phyloP scores from a whole-genome alignment of 2,888 invertebrate genomes.

The Halictus quadricinctus region DNA sequence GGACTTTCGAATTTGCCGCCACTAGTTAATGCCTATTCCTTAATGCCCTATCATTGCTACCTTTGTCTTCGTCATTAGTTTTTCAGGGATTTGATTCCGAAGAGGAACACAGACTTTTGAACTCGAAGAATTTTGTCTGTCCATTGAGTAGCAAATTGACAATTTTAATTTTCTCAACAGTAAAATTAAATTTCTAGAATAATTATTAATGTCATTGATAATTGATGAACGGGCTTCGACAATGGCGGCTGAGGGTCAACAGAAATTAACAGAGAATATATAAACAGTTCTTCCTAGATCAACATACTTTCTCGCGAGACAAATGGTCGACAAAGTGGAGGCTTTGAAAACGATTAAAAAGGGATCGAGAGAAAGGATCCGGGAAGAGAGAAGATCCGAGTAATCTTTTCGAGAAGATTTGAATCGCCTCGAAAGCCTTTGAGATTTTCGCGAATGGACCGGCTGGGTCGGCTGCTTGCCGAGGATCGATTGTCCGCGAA shows the following conservation, averaged over 20 bases:
- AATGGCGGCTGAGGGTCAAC: no score
- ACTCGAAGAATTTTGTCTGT: no score
- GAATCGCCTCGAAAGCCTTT: neutral
- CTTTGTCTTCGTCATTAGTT: neutral
- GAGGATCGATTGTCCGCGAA: slow-evolving; percentile 12
- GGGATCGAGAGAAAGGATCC: neutral
- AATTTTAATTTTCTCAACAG: no score
- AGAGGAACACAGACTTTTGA: no score
- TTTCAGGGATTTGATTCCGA: neutral
- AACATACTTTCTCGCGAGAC: neutral
- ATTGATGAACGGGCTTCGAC: no score
- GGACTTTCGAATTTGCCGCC: neutral
- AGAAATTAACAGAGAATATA: neutral
- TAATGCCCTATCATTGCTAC: neutral
- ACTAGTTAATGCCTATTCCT: neutral
- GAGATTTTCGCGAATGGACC: slow-evolving; percentile 5
- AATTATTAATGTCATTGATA: no score
- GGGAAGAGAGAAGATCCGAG: neutral
- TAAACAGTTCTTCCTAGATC: neutral
- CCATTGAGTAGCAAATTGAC: no score
- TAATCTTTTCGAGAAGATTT: neutral
- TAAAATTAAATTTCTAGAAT: no score
- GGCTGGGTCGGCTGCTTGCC: neutral
- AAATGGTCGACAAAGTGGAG: neutral
- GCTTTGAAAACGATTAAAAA: neutral